Base-by-base conservation (phyloP, 2,888 invertebrate species). In the Mimumesa dahlbomi region DNA sequence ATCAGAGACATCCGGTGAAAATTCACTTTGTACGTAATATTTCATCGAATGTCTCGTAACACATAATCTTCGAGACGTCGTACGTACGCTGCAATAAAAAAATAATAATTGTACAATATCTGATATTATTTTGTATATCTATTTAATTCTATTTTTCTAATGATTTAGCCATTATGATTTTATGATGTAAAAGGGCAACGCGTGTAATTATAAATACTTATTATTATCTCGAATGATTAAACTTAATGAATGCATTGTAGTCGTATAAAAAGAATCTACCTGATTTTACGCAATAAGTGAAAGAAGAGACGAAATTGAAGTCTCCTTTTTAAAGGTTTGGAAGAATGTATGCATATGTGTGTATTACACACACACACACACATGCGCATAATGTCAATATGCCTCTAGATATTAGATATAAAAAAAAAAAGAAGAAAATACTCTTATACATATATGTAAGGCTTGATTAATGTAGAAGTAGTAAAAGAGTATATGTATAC, bases 111-210 rank as follows among this genome's bases (percentile, higher is more conserved):
- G 83, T 83, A 85, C 79, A 84, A 84, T 84, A 82, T 76, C 85
- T 84, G 84, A 82, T 83, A 84, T 84, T 82, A 85, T 84, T 85
- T 83, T 84, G 65, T 85, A 85, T 75, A 78, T 77, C 84, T 85
- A 85, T 85, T 85, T 83, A 84, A 85, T 85, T 87, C 85, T 83
- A 85, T 84, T 85, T 86, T 85, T 86, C 77, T 81, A 82, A 82
- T 78, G 75, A 78, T 73, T 82, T 79, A 83, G 81, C 81, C 73
- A 78, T 81, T 78, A 81, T 79, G 70, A 69, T 65, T 73, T 64
- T 70, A 74, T 9, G 54, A 69, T 43, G 45, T 63, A 66, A 54
- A 59, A 49, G 43, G 61, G 25, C 42, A 43, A 49, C 48, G 62
- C 43, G 43, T 38, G 29, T 77, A 77, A 73, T 71, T 59, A 14